These are phyloP conservation scores for Lottia scabra DNA, from an alignment of 2,888 invertebrate genomes.

Conservation along the genomic window DNA sequence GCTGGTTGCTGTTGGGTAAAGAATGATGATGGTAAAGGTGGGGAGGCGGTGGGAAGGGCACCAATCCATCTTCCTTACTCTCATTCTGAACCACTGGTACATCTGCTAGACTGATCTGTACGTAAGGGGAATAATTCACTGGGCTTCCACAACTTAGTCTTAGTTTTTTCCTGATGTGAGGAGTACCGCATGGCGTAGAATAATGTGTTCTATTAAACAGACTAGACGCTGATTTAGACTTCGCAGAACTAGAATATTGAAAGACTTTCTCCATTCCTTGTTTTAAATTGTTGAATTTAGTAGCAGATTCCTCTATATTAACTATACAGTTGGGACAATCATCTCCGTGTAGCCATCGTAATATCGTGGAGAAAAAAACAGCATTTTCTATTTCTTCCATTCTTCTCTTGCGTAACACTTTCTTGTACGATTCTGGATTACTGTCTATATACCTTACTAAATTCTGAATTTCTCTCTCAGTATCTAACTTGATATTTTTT, in stretches of 20 bases:
- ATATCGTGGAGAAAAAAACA: constrained; percentile 51
- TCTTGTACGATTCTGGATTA: constrained; percentile 46
- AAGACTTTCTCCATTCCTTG: constrained; percentile 54
- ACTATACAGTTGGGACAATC: constrained; percentile 48
- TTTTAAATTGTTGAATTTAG: constrained; percentile 47
- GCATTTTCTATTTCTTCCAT: constrained; percentile 55
- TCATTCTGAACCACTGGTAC: not conserved
- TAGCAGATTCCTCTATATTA: constrained; percentile 45
- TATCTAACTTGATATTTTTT: constrained; percentile 28
- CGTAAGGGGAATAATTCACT: not conserved
- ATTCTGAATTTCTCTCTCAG: constrained; percentile 32
- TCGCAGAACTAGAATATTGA: constrained; percentile 40
- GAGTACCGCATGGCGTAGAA: no score
- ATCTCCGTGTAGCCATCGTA: constrained; percentile 51
- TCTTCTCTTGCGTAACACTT: constrained; percentile 51
- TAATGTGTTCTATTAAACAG: no score
- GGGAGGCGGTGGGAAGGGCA: constrained; percentile 42
- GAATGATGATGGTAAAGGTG: constrained; percentile 36
- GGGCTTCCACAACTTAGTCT: no score
- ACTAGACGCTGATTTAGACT: no score
- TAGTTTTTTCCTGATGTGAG: no score
- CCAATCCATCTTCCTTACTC: not conserved
- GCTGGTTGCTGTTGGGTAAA: not conserved
- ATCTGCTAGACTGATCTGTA: not conserved
- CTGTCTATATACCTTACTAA: constrained; percentile 50